phyloP scores from a whole-genome alignment of 2,113 vertebrate species.

The Amazona vittata region DNA sequence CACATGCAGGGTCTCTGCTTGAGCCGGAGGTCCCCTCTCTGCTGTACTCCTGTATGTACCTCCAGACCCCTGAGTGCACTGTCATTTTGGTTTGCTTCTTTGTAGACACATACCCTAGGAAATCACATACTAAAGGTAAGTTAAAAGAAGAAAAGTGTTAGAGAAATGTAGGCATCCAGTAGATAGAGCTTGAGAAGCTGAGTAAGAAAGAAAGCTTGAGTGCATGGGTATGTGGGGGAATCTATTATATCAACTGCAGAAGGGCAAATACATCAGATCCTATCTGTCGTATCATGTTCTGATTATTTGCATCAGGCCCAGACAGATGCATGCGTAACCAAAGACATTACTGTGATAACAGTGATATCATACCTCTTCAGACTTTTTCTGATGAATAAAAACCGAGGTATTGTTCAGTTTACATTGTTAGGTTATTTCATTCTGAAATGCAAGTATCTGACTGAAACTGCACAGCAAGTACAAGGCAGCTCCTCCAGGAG shows the following conservation, averaged over 20 bases:
- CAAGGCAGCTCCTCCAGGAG: neutral
- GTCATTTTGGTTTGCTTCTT: neutral
- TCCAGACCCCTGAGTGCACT: neutral
- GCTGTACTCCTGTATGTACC: neutral
- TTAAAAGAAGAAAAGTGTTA: neutral
- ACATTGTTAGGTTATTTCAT: neutral
- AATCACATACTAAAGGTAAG: neutral
- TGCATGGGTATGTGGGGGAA: neutral
- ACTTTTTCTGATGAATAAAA: neutral
- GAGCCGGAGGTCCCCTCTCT: neutral
- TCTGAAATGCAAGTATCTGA: neutral
- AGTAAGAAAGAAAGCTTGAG: neutral
- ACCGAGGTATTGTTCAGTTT: neutral
- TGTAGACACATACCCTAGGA: neutral
- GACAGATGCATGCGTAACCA: neutral
- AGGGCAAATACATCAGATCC: neutral
- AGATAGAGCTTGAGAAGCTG: neutral
- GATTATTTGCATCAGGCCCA: neutral
- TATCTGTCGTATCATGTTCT: neutral
- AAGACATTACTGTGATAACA: neutral
- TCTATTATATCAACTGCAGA: neutral
- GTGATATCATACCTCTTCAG: neutral
- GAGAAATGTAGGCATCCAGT: neutral
- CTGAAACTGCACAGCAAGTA: neutral
- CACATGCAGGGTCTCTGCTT: neutral